Evolutionary conservation across 2,888 invertebrate species (phyloP), one percentile per base, ranked within the genome.

Genomic region (Melieria picta): DNA sequence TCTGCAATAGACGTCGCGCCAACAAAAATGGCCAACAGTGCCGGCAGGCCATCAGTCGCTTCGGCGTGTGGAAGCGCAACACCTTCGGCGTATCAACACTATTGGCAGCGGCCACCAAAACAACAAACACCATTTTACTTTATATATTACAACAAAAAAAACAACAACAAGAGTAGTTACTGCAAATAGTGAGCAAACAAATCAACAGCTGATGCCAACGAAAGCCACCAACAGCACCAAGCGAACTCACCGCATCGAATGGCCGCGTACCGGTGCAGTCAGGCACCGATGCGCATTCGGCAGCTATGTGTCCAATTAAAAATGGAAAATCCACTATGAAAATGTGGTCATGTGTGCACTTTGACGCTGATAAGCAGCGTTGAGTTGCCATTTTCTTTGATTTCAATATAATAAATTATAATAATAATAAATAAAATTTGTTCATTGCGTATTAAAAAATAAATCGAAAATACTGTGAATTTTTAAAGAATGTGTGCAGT

Each of bases 171-270:
- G 30, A 30, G 1, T 30, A 64, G 64, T 64, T 67, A 63, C 65
- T 73, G 60, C 72, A 77, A 71, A 70, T 13, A 50, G 58, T 65
- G 68, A 72, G 56, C 75, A 76, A 77, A 80, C 80, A 75, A 74
- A 76, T 74, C 79, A 79, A 77, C 77, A 74, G 58, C 65, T 16
- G 50, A 57, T 58, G 55, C 60, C 77, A 72, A 79, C 68, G 42
- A 74, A 69, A 69, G 71, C 72, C 48, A 60, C 10, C 69, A 46
- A 60, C 56, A 55, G 71, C 75, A 71, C 64, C 58, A 50, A 46
- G 9, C 43, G 16, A 62, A 63, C 47, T 52, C 7, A 42, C 42
- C n/a, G 30, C 43, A 42, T 43, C 43, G 45, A 30, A 30, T 30
- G 30, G 30, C 30, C 30, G 30, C 30, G 11, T 16, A 5, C 62